Evolutionary conservation across 2,888 invertebrate species (phyloP).

Genomic region (Tryphoninae sp.): DNA sequence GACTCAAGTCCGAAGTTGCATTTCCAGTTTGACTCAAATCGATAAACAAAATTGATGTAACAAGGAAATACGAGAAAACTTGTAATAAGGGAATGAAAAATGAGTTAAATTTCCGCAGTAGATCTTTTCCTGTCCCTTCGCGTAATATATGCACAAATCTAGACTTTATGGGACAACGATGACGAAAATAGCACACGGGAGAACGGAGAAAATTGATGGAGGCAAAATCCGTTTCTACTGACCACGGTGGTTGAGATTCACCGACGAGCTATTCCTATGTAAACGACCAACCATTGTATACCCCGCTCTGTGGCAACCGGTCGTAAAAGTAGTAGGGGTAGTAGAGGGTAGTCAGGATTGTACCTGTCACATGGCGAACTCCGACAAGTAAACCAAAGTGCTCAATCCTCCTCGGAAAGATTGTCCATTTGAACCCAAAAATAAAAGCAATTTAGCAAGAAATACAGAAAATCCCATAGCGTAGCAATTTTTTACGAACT

Average conservation of each 20-base stretch:
- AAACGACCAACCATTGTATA: constrained; percentile 75
- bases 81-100: neutral
- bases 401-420: constrained; percentile 9
- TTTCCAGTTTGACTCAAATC: no score
- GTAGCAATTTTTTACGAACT: neutral
- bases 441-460: constrained; percentile 4
- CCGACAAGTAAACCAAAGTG: neutral
- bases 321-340: constrained; percentile 73
- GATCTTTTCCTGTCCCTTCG: neutral
- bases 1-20: no score
- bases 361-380: constrained; percentile 57
- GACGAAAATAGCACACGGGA: constrained; percentile 4
- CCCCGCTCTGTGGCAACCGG: constrained; percentile 77
- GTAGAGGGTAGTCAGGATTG: constrained; percentile 27
- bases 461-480: constrained; percentile 2
- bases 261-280: constrained; percentile 77
- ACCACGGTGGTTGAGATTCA: constrained; percentile 44
- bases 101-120: neutral
- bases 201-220: constrained; percentile 41
- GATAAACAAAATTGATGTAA: no score
- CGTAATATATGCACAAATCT: constrained; percentile 69
- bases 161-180: constrained; percentile 70
- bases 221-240: constrained; percentile 33
- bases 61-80: neutral
- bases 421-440: constrained; percentile 4